A percentile compares a stretch with the other conserved stretches of the same genome.
phyloP scores from a whole-genome alignment of 2,113 vertebrate genomes.

The Gallinago media region DNA sequence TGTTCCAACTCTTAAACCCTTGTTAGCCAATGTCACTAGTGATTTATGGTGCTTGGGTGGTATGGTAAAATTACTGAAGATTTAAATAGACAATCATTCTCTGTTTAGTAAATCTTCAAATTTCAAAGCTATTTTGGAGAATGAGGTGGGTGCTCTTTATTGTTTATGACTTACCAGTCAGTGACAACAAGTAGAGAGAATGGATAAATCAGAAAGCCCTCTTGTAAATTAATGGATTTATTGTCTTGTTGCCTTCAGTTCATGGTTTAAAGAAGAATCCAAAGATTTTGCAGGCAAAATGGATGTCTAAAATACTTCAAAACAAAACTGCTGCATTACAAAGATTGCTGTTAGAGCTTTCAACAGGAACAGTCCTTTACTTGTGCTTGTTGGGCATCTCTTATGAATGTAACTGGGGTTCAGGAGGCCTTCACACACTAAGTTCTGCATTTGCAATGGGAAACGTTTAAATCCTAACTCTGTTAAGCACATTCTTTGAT shows the following conservation, averaged over 20 bases:
- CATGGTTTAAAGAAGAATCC: slow-evolving; percentile 36
- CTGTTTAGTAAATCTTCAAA: slow-evolving; percentile 88
- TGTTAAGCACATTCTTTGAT: not conserved
- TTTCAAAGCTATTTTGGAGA: slow-evolving; percentile 85
- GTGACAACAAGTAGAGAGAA: slow-evolving; percentile 60
- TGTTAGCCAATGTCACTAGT: slow-evolving; percentile 90
- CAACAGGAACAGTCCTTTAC: not conserved
- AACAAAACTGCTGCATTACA: not conserved
- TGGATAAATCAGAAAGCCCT: slow-evolving; percentile 58
- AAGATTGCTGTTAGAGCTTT: not conserved
- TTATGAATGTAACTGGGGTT: not conserved
- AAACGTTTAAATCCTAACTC: not conserved
- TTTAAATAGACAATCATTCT: slow-evolving; percentile 90
- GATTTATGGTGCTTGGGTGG: slow-evolving; percentile 91
- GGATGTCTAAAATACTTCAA: not conserved
- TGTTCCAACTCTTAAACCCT: slow-evolving; percentile 93
- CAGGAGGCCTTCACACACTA: not conserved
- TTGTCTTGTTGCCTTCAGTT: slow-evolving; percentile 24
- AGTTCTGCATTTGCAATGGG: not conserved
- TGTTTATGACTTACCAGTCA: slow-evolving; percentile 75
- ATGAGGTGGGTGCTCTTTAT: slow-evolving; percentile 81
- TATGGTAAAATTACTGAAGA: slow-evolving; percentile 90
- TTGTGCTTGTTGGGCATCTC: not conserved
- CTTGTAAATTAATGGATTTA: slow-evolving; percentile 55
- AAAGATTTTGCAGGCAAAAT: slow-evolving; percentile 1